A percentile compares a stretch with the other conserved stretches of the same genome.
Conservation (phyloP, 2,888 invertebrate species). For the Pelosia muscerda region DNA sequence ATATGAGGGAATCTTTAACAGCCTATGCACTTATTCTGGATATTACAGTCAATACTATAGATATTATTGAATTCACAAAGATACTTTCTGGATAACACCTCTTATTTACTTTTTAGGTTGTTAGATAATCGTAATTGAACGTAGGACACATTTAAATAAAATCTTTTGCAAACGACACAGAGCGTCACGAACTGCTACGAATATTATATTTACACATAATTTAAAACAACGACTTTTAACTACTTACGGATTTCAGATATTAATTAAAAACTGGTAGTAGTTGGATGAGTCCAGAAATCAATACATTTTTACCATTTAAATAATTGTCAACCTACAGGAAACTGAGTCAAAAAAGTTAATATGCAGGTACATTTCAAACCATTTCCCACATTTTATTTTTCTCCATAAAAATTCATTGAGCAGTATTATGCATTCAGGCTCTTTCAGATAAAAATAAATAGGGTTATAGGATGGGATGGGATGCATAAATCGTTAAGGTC, state of each 20-base stretch:
- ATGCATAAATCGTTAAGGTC: background rate
- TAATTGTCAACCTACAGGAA: background rate
- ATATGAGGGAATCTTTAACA: background rate
- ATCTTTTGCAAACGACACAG: background rate
- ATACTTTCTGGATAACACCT: constrained; percentile 6
- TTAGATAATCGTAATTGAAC: background rate
- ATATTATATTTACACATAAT: background rate
- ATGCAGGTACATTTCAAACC: background rate
- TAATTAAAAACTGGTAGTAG: background rate
- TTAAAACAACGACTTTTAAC: background rate
- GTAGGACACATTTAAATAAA: background rate
- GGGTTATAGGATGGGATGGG: too few species aligned
- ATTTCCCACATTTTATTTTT: background rate
- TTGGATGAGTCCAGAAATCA: background rate
- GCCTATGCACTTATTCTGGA: constrained; percentile 26
- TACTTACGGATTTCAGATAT: background rate
- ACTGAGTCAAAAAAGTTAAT: background rate
- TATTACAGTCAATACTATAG: constrained; percentile 36
- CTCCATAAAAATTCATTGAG: background rate
- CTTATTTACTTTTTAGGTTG: background rate
- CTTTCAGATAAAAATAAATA: background rate
- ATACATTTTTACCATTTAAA: background rate
- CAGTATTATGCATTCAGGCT: background rate
- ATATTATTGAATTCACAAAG: constrained; percentile 26
- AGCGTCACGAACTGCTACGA: background rate